phyloP scores from a whole-genome alignment of 2,113 vertebrate genomes.

The Catagonus wagneri region DNA sequence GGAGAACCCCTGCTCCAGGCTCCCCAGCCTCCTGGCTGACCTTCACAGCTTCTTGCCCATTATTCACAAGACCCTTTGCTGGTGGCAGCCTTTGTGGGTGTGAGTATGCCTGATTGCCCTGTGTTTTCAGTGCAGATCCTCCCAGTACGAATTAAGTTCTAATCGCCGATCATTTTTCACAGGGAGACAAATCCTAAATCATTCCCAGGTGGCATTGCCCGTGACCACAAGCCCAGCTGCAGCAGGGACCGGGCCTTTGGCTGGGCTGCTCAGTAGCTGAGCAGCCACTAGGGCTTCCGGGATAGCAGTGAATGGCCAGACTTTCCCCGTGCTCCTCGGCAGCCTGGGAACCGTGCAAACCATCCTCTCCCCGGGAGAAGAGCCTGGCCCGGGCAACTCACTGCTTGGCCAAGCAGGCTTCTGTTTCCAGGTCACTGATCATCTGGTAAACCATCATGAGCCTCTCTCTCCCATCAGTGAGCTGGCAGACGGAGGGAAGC shows the following conservation, averaged over 20 bases:
- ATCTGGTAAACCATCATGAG: neutral
- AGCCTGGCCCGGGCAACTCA: neutral
- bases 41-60: fast-evolving
- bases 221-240: neutral
- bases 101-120: neutral
- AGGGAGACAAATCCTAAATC: neutral
- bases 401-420: neutral
- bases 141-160: neutral
- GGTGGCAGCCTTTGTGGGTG: too few relatives aligned
- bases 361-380: neutral
- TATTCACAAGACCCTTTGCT: neutral
- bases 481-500: neutral
- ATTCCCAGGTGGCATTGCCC: neutral
- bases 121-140: neutral
- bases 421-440: neutral
- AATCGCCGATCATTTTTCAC: neutral
- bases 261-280: neutral
- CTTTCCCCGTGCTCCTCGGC: neutral
- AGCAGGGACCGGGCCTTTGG: neutral
- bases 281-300: neutral
- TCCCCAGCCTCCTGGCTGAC: neutral
- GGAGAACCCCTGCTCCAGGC: neutral
- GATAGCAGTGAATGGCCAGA: neutral
- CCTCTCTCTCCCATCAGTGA: neutral
- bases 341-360: neutral